A percentile compares a stretch with the other conserved stretches of the same genome.
Evolutionary conservation across 2,888 invertebrate genomes (phyloP).

Genomic region (Trachelus iudaicus): DNA sequence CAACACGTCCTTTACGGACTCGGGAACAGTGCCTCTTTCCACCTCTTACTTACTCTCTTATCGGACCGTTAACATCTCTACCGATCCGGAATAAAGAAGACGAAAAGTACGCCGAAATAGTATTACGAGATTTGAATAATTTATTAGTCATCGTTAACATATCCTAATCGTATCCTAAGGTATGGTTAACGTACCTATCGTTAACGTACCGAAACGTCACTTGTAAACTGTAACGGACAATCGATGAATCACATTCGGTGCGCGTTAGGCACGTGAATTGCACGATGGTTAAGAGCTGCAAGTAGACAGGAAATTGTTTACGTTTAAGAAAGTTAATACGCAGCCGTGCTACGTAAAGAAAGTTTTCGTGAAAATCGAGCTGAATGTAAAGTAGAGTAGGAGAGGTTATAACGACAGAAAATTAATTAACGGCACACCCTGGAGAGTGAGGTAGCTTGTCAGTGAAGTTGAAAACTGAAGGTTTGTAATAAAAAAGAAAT

Average conservation of each 20-base stretch:
- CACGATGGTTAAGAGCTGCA: not conserved
- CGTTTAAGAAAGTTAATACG: not conserved
- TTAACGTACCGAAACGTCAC: not conserved
- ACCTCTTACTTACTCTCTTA: not conserved
- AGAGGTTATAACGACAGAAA: not conserved
- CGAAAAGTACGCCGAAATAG: not conserved
- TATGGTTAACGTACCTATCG: too few species aligned
- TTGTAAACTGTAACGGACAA: not conserved
- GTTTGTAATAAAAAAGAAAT: too few species aligned
- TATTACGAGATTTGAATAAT: not conserved
- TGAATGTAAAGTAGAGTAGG: not conserved
- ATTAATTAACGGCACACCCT: not conserved
- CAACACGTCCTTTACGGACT: not conserved
- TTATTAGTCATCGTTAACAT: not conserved
- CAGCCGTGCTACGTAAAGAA: not conserved
- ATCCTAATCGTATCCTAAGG: not conserved
- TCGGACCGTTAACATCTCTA: not conserved
- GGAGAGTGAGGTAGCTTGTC: too few species aligned
- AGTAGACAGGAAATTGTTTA: not conserved
- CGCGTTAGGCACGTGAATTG: not conserved
- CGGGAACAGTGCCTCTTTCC: not conserved
- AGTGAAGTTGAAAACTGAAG: too few species aligned
- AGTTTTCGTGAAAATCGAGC: not conserved
- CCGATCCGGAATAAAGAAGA: not conserved
- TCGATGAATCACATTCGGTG: not conserved